These are phyloP conservation scores for Julus scanicus DNA, from an alignment of 2,888 invertebrate species.

Conservation along the genomic window DNA sequence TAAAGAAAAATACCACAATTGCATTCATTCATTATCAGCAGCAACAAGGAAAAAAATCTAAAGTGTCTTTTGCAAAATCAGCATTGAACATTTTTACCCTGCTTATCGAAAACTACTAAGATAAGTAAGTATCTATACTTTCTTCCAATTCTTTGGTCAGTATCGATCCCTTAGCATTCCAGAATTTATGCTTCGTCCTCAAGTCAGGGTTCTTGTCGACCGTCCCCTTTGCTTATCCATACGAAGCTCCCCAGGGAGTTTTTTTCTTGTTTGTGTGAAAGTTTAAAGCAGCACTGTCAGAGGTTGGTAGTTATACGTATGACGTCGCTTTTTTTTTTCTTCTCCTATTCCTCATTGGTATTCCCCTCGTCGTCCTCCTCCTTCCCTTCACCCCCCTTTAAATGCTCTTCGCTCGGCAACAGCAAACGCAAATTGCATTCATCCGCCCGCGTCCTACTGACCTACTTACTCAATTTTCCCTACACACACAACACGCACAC, in stretches of 20 bases:
- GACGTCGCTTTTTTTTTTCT: background rate
- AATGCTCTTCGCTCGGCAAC: constrained; percentile 34
- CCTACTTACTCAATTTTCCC: constrained; percentile 39
- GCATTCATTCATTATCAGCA: too few species aligned
- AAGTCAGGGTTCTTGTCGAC: too few species aligned
- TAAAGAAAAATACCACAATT: too few species aligned
- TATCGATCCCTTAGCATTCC: too few species aligned
- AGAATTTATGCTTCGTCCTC: too few species aligned
- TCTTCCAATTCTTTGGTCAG: too few species aligned
- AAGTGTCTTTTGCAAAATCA: too few species aligned
- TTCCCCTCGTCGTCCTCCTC: background rate
- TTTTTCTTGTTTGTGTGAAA: background rate
- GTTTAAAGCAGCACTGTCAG: constrained; percentile 1
- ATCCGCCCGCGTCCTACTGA: constrained; percentile 42
- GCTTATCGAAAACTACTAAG: too few species aligned
- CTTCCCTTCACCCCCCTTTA: background rate
- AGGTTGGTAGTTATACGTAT: background rate
- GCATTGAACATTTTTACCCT: too few species aligned
- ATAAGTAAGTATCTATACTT: too few species aligned
- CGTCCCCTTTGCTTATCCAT: background rate
- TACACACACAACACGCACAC: background rate
- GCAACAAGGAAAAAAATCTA: too few species aligned
- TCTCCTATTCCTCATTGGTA: background rate
- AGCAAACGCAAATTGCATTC: constrained; percentile 42
- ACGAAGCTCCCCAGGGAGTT: background rate